Conservation (phyloP, 2,797 vertebrate species). For the Scolopax rusticola region DNA sequence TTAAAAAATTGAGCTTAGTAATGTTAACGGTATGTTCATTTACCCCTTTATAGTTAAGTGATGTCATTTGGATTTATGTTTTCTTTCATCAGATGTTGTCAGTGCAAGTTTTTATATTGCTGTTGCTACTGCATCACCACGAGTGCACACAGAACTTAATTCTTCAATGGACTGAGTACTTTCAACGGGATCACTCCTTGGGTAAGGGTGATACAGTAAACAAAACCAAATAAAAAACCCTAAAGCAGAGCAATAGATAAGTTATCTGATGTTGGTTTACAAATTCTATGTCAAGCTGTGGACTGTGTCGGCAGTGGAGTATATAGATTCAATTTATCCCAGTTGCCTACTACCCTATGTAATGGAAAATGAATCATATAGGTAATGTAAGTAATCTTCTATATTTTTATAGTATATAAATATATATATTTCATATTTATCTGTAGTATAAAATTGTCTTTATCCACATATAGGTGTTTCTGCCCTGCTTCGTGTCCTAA, state of each 20-base stretch:
- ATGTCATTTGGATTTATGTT: not conserved
- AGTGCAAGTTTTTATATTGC: not conserved
- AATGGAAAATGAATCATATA: not conserved
- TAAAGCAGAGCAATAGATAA: not conserved
- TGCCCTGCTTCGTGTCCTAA: not conserved
- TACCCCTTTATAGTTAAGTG: not conserved
- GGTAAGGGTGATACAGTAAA: not conserved
- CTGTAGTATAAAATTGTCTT: not conserved
- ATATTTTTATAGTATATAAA: not conserved
- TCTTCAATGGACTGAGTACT: not conserved
- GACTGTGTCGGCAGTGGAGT: not conserved
- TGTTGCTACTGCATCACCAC: not conserved
- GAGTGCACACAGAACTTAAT: not conserved
- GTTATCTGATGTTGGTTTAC: not conserved
- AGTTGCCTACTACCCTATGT: not conserved
- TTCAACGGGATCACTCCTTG: not conserved
- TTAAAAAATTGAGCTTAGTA: not conserved
- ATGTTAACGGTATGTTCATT: not conserved
- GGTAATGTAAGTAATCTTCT: not conserved
- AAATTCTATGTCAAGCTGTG: not conserved
- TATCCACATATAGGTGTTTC: rapidly evolving
- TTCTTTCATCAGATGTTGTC: not conserved
- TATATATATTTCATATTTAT: not conserved
- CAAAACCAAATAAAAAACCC: not conserved
- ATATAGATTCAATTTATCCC: not conserved